Evolutionary conservation across 2,888 invertebrate genomes (phyloP).

Genomic region (Carcina quercana): DNA sequence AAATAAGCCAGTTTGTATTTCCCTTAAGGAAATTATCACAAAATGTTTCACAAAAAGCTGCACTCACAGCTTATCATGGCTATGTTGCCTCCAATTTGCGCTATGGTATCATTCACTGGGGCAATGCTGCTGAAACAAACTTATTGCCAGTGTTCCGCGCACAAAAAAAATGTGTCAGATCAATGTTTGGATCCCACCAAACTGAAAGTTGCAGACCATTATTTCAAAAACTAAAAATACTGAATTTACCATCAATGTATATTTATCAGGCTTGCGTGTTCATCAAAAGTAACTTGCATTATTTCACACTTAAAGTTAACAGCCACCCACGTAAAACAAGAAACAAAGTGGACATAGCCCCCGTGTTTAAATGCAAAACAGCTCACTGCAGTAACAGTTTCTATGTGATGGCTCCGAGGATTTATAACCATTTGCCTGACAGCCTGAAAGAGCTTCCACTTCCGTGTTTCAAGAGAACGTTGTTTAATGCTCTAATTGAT

Average conservation of each 20-base stretch:
- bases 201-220: neutral
- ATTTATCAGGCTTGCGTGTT: neutral
- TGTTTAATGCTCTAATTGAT: too few relatives aligned
- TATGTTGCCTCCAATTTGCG: neutral
- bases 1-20: neutral
- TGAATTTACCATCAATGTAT: neutral
- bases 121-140: neutral
- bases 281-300: neutral
- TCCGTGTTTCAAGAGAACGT: too few relatives aligned
- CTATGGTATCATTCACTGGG: neutral
- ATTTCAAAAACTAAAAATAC: neutral
- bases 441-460: too few relatives aligned
- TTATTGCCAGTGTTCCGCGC: neutral
- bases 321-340: too few relatives aligned
- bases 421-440: too few relatives aligned
- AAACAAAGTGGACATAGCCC: too few relatives aligned
- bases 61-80: neutral
- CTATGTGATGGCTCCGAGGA: too few relatives aligned
- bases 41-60: neutral
- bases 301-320: too few relatives aligned
- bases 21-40: neutral
- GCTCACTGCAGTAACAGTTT: too few relatives aligned
- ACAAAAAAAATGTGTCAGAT: neutral
- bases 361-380: too few relatives aligned
- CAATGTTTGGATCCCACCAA: neutral